phyloP scores from a whole-genome alignment of 1,140 invertebrate species.

The Ceratitis capitata region DNA sequence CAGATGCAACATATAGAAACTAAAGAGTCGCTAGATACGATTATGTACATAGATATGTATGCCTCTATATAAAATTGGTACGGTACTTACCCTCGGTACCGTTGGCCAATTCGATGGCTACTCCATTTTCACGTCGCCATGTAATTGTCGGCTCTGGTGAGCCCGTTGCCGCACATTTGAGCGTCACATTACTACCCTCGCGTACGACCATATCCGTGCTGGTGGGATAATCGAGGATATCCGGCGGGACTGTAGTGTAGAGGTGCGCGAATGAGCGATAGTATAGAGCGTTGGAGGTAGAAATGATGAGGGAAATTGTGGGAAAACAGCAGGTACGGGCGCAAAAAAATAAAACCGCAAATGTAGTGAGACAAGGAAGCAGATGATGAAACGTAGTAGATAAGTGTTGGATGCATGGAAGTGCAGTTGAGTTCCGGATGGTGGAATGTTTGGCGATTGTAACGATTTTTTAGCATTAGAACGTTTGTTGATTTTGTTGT shows the following conservation, averaged over 20 bases:
- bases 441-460: not conserved
- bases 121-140: slow-evolving; percentile 84
- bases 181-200: slow-evolving; percentile 85
- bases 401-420: slow-evolving; percentile 28
- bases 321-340: not conserved
- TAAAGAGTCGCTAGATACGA: no score
- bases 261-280: slow-evolving; percentile 29
- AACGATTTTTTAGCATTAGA: not conserved
- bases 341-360: not conserved
- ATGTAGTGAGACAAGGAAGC: slow-evolving; percentile 13
- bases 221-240: slow-evolving; percentile 86
- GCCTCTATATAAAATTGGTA: not conserved
- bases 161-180: slow-evolving; percentile 85
- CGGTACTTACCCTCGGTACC: slow-evolving; percentile 60
- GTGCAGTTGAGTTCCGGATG: slow-evolving; percentile 17
- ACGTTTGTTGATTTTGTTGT: not conserved
- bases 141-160: slow-evolving; percentile 85
- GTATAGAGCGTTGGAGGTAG: not conserved
- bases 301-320: not conserved
- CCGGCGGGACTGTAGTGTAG: slow-evolving; percentile 80
- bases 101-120: slow-evolving; percentile 69
- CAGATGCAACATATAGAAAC: not conserved
- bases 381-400: slow-evolving; percentile 1
- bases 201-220: slow-evolving; percentile 87
- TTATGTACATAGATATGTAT: not conserved